Evolutionary conservation across 2,888 invertebrate genomes (phyloP).

Genomic region (Elegia similella): DNA sequence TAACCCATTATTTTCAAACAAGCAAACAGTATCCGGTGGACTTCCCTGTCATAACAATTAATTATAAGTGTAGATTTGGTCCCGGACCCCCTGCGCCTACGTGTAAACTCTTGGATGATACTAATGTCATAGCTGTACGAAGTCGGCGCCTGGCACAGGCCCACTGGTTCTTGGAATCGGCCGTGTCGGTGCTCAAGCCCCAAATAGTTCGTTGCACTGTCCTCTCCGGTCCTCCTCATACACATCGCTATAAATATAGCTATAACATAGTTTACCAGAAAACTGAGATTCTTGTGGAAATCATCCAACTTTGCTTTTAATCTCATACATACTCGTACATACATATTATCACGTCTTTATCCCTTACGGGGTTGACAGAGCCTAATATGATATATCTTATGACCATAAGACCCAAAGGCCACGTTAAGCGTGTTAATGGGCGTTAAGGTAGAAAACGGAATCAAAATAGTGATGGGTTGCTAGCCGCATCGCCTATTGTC

Average conservation of each 20-base stretch:
- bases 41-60: not conserved
- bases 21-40: not conserved
- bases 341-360: too few relatives aligned
- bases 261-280: not conserved
- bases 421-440: too few relatives aligned
- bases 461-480: too few relatives aligned
- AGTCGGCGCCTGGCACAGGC: slow-evolving; percentile 22
- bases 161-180: slow-evolving; percentile 34
- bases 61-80: not conserved
- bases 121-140: not conserved
- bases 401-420: too few relatives aligned
- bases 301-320: not conserved
- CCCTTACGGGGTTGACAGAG: too few relatives aligned
- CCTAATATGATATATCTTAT: too few relatives aligned
- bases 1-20: too few relatives aligned
- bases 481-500: too few relatives aligned
- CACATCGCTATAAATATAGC: slow-evolving; percentile 11
- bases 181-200: slow-evolving; percentile 25
- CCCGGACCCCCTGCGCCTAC: slow-evolving; percentile 1
- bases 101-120: slow-evolving; percentile 3
- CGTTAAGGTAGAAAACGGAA: too few relatives aligned
- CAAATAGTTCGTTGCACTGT: slow-evolving; percentile 42
- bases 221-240: slow-evolving; percentile 6
- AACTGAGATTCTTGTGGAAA: slow-evolving; percentile 4
- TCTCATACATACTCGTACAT: too few relatives aligned